phyloP scores from a whole-genome alignment of 2,113 vertebrate genomes.

The Petromus typicus region DNA sequence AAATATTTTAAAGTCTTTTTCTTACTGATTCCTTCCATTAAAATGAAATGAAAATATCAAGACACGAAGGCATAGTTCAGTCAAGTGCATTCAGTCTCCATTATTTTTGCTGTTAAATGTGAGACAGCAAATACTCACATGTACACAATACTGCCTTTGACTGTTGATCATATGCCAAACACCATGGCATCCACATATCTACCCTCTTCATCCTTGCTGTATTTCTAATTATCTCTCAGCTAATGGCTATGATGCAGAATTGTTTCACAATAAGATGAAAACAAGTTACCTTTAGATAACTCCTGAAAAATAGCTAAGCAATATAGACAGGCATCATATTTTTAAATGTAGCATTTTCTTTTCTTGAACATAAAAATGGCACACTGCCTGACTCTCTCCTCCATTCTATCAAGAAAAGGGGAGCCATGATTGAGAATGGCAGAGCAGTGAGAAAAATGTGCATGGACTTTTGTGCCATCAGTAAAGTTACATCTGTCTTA shows the following conservation, averaged over 20 bases:
- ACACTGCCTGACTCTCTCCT: not conserved
- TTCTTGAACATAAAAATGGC: not conserved
- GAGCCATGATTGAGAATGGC: not conserved
- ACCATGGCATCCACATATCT: not conserved
- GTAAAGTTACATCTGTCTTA: rapidly evolving
- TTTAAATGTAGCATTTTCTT: not conserved
- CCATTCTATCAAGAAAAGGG: not conserved
- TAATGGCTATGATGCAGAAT: not conserved
- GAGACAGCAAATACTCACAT: not conserved
- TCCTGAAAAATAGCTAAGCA: not conserved
- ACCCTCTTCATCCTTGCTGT: not conserved
- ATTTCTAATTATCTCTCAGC: not conserved
- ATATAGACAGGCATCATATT: rapidly evolving
- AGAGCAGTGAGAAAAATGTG: not conserved
- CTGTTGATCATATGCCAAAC: not conserved
- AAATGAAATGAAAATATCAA: not conserved
- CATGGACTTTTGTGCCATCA: not conserved
- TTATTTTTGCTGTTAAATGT: not conserved
- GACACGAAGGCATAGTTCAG: not conserved
- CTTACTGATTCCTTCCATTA: not conserved
- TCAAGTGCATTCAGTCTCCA: not conserved
- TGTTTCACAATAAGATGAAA: not conserved
- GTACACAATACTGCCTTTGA: not conserved
- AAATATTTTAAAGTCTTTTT: not conserved
- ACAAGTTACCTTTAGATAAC: not conserved